A percentile compares a stretch with the other conserved stretches of the same genome.
phyloP scores from a whole-genome alignment of 53 echinoderm and acorn worm species.

The Holothuria leucospilota region DNA sequence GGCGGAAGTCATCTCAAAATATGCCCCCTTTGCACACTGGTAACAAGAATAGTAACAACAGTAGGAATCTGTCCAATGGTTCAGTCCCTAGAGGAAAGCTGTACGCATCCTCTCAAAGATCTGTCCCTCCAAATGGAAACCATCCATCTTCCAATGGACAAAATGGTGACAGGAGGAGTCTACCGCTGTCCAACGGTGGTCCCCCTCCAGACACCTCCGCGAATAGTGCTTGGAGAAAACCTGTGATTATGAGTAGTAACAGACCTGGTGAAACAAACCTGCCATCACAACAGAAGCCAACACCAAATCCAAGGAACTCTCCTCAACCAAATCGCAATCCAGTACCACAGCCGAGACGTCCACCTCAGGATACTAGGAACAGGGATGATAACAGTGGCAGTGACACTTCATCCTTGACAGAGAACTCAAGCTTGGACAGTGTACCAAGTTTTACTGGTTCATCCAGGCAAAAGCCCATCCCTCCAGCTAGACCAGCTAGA shows the following conservation, averaged over 20 bases:
- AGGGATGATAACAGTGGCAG: constrained; percentile 88
- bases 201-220: constrained; percentile 31
- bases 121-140: constrained; percentile 14
- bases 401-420: constrained; percentile 96
- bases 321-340: constrained; percentile 17
- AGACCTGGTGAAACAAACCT: constrained; percentile 10
- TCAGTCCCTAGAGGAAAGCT: constrained; percentile 21
- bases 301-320: constrained; percentile 11
- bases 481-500: not conserved
- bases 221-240: constrained; percentile 48
- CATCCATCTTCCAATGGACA: not conserved
- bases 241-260: constrained; percentile 3
- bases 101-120: constrained; percentile 23
- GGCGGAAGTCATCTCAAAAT: constrained; percentile 44
- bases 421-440: constrained; percentile 97
- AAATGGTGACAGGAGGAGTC: constrained; percentile 45
- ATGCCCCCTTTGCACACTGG: constrained; percentile 32
- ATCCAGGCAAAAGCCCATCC: constrained; percentile 10
- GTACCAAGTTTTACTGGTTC: constrained; percentile 63
- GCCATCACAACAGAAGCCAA: not conserved
- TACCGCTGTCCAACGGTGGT: constrained; percentile 58
- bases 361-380: constrained; percentile 32
- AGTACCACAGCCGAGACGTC: constrained; percentile 19
- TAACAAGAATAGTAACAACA: constrained; percentile 79
- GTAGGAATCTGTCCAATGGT: constrained; percentile 67